Conservation (phyloP, 2,797 vertebrate species). For the Rhynchonycteris naso region DNA sequence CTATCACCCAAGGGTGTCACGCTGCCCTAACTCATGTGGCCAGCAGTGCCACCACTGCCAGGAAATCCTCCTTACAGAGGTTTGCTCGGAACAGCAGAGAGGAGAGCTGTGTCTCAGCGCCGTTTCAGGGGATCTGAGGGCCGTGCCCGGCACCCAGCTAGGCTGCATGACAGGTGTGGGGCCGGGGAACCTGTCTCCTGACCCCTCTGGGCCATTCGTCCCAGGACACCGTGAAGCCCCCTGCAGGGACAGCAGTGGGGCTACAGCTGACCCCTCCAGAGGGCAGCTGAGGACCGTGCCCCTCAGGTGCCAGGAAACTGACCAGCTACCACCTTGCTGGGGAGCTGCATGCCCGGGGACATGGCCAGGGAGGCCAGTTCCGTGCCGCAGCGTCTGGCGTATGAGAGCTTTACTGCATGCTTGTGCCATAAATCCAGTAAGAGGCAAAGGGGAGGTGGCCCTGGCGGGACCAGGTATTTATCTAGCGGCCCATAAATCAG, state of each 20-base stretch:
- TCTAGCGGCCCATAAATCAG: background rate
- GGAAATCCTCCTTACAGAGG: conserved; percentile 24
- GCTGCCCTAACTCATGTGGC: background rate
- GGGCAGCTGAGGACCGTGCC: background rate
- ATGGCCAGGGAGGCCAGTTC: background rate
- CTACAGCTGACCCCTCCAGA: accelerated
- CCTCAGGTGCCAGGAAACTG: background rate
- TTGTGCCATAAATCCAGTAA: background rate
- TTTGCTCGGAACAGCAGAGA: background rate
- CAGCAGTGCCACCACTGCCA: conserved; percentile 42
- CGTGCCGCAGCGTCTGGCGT: background rate
- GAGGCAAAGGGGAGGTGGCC: background rate
- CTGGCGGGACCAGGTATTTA: conserved; percentile 47
- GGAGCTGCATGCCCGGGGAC: background rate
- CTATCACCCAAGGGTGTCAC: background rate
- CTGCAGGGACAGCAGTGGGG: accelerated
- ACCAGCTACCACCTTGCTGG: background rate
- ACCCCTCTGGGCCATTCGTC: background rate
- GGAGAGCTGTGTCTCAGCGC: background rate
- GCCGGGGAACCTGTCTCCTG: background rate
- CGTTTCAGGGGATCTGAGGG: background rate
- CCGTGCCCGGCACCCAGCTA: accelerated
- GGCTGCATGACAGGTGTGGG: background rate
- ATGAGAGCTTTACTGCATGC: background rate
- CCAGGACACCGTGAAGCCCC: background rate